phyloP scores from a whole-genome alignment of 1,140 invertebrate genomes.

The Vollenhovia emeryi region DNA sequence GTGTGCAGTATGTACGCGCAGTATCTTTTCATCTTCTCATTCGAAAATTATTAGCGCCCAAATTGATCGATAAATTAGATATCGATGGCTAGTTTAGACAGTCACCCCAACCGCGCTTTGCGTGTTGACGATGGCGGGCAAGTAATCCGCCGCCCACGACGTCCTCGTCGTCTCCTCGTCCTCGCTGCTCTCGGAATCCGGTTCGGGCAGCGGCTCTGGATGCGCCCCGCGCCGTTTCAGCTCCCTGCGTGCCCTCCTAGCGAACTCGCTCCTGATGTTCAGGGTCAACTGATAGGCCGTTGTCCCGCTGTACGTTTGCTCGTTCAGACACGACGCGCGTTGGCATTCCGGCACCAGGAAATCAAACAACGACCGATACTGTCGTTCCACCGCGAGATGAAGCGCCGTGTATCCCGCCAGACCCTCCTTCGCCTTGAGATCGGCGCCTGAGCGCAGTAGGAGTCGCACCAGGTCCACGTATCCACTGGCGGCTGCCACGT shows the following conservation, averaged over 20 bases:
- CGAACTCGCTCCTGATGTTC: constrained; percentile 81
- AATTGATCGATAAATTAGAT: constrained; percentile 14
- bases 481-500: constrained; percentile 91
- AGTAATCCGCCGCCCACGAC: constrained; percentile 68
- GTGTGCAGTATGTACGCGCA: not conserved
- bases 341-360: constrained; percentile 89
- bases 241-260: constrained; percentile 76
- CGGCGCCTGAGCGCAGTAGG: constrained; percentile 91
- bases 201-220: constrained; percentile 81
- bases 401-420: constrained; percentile 92
- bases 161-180: constrained; percentile 73
- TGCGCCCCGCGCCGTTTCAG: constrained; percentile 82
- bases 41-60: not conserved
- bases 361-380: constrained; percentile 87
- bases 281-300: constrained; percentile 89
- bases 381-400: constrained; percentile 92
- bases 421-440: constrained; percentile 93
- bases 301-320: constrained; percentile 88
- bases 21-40: not conserved
- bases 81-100: constrained; percentile 34
- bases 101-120: constrained; percentile 69
- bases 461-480: constrained; percentile 91
- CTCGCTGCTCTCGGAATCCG: constrained; percentile 82
- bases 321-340: constrained; percentile 83
- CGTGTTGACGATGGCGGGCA: constrained; percentile 59